Evolutionary conservation across 2,113 vertebrate genomes (phyloP).

Genomic region (Myrmecobius fasciatus): DNA sequence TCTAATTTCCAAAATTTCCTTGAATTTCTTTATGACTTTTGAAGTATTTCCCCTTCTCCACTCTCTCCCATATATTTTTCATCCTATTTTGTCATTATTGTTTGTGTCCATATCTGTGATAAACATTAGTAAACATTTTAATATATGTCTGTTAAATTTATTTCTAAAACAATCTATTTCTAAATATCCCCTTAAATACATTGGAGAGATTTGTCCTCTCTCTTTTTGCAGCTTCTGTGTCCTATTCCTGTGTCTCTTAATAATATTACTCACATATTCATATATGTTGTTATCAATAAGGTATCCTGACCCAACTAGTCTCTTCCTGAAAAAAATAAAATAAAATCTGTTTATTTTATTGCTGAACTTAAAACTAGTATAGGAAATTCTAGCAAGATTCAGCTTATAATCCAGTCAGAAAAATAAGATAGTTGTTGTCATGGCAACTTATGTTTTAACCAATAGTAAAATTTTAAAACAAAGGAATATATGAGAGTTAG

Average conservation of each 20-base stretch:
- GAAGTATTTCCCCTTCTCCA: neutral
- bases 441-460: neutral
- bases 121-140: neutral
- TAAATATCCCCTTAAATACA: neutral
- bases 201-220: neutral
- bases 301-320: neutral
- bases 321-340: neutral
- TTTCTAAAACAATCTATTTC: neutral
- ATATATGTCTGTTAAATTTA: neutral
- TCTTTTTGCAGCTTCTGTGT: neutral
- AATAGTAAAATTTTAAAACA: neutral
- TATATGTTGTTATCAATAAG: neutral
- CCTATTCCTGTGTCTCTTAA: neutral
- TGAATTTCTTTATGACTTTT: neutral
- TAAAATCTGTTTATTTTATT: neutral
- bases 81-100: neutral
- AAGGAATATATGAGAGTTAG: neutral
- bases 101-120: neutral
- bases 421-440: neutral
- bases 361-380: neutral
- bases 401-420: neutral
- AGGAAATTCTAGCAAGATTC: neutral
- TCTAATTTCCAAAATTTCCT: neutral
- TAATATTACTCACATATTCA: neutral
- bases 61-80: neutral